Base-by-base conservation (phyloP, 2,113 vertebrate species). In the Boleophthalmus pectinirostris region DNA sequence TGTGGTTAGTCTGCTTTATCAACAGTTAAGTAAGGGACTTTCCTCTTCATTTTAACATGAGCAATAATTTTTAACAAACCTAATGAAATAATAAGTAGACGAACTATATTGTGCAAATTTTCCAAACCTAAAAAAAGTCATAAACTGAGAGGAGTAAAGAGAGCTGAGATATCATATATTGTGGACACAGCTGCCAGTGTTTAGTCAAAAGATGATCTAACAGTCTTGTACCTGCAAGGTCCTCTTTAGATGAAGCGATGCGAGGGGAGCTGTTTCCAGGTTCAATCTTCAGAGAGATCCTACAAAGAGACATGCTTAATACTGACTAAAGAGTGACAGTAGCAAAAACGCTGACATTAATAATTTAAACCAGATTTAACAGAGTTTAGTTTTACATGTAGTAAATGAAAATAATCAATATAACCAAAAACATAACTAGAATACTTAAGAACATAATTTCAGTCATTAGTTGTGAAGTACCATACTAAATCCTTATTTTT, bases 221-320 rank as follows among this genome's bases (percentile, higher is more conserved):
- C 33, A 64, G 35, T 33, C 43, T 68, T 78, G 71, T 95, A 97
- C 96, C 96, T 95, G 96, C 92, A 58, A 98, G 90, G 79, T 98
- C 96, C 94, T 97, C 96, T 88, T 96, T 98, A 70, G 96, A 98
- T 10, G 96, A 95, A 70, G 95, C 94, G 24, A 97, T 93, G 76
- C 96, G 94, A 11, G 96, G 96, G 66, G 96, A 97, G 81, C 95
- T 96, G 91, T 93, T 96, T 81, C 96, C 96, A 21, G 96, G 96
- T 85, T 98, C 96, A 53, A 98, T 97, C 92, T 95, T 94, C 91
- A 97, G 91, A 35, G 96, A 97, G 43, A 98, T 87, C 79, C 96
- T 97, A 93, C 75, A 95, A 95, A 66, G 82, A 61, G 64, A 23
- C 18, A 14, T 33, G 70, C 71, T 18, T 38, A 53, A 9, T 10